Conservation (phyloP, 2,888 invertebrate genomes). For the Andrena haemorrhoa region DNA sequence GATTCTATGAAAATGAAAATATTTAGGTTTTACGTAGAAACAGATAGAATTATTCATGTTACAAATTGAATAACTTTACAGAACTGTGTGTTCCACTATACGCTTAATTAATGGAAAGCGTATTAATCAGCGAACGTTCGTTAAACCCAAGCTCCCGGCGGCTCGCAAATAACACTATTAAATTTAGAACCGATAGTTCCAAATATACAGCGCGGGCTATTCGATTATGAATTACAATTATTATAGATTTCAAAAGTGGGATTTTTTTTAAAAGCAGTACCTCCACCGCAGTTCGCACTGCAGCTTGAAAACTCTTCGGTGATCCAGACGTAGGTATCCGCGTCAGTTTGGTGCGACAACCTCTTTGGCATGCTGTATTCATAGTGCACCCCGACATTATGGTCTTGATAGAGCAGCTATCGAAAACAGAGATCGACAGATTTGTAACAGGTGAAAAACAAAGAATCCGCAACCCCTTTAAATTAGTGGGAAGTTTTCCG, state of each 20-base stretch:
- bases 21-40: background rate
- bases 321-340: constrained; percentile 94
- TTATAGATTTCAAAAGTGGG: background rate
- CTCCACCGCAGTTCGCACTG: constrained; percentile 95
- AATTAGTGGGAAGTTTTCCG: background rate
- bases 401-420: constrained; percentile 93
- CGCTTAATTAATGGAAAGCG: background rate
- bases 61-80: too few species aligned
- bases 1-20: background rate
- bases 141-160: background rate
- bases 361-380: constrained; percentile 95
- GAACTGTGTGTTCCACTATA: background rate
- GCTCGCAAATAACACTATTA: constrained; percentile 32
- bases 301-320: constrained; percentile 92
- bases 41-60: background rate
- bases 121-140: constrained; percentile 37
- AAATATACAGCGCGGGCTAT: background rate
- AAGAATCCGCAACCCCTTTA: background rate
- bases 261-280: constrained; percentile 84
- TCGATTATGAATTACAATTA: constrained; percentile 29
- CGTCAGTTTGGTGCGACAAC: constrained; percentile 88
- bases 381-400: constrained; percentile 94
- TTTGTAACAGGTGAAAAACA: background rate
- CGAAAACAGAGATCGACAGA: background rate
- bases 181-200: constrained; percentile 31